Evolutionary conservation across 37 sponge, comb jelly and placozoan species (phyloP), one percentile per base, ranked within the genome.

Genomic region (Mnemiopsis leidyi): DNA sequence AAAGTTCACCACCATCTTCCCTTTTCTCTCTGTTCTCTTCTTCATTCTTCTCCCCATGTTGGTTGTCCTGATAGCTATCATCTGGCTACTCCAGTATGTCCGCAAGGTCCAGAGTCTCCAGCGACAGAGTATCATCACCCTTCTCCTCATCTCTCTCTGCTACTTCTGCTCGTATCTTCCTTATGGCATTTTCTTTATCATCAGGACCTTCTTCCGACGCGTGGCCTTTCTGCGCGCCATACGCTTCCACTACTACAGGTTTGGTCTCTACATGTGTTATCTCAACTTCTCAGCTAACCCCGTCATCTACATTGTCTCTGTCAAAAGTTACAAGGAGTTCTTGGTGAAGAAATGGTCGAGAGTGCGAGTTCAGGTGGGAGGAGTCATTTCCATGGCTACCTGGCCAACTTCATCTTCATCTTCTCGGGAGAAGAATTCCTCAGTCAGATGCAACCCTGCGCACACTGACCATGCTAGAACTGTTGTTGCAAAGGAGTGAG

Each of bases 251-350:
- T 77, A 31, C 79, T 77, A 77, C 79, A 28, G 79, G 7, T 77
- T 77, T 32, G 79, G 36, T 1, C 26, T 31, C 36, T 31, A 31
- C 32, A 32, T 77, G 32, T 31, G 26, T 3, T 77, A 31, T 36
- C 79, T 77, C 35, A 77, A 77, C 79, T 77, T 31, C 79, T 77
- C 79, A 9, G 79, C 79, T 34, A 77, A 77, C 79, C 79, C 79
- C 20, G 18, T 77, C 18, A 77, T 77, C 3, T 77, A 77, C 35
- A 20, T 77, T 32, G 32, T 77, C 36, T 77, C 79, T 33, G 32
- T 77, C 36, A 77, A 32, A 36, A 77, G 79, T 20, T 77, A 77
- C 35, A 77, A 77, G 36, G 79, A 77, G 20, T 77, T 77, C 79
- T 18, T 77, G 79, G 1, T 77, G 18, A 48, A 48, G 61, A 5